phyloP scores from a whole-genome alignment of 2,888 invertebrate species.

The Philonicus albiceps region DNA sequence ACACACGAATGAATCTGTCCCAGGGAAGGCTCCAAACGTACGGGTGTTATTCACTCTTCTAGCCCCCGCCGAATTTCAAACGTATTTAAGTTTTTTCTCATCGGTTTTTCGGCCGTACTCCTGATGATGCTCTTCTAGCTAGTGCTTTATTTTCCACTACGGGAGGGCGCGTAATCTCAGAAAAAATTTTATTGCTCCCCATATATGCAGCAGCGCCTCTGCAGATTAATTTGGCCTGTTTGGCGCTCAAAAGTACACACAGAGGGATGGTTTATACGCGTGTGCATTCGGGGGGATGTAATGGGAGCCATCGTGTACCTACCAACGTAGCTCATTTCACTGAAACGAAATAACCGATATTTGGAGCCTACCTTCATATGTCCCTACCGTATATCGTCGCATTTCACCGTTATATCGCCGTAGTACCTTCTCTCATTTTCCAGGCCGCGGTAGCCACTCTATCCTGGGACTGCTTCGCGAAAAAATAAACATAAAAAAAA shows the following conservation, averaged over 20 bases:
- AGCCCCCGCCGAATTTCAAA: conserved; percentile 27
- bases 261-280: conserved; percentile 31
- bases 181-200: conserved; percentile 43
- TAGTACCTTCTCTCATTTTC: not conserved
- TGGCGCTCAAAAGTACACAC: conserved; percentile 32
- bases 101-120: conserved; percentile 19
- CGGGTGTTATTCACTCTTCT: conserved; percentile 34
- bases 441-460: not conserved
- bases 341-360: conserved; percentile 42
- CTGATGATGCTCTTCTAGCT: conserved; percentile 39
- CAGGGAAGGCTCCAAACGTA: not conserved
- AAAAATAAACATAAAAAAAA: too few relatives aligned
- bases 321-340: conserved; percentile 13
- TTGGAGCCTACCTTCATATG: conserved; percentile 23
- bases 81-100: conserved; percentile 35
- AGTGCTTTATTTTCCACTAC: conserved; percentile 36
- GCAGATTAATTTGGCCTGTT: conserved; percentile 43
- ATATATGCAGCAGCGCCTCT: conserved; percentile 44
- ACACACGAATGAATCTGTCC: conserved; percentile 34
- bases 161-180: conserved; percentile 36
- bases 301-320: not conserved
- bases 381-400: not conserved
- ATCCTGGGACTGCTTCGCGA: conserved; percentile 33
- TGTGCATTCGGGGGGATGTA: not conserved
- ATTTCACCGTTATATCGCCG: too few relatives aligned